Evolutionary conservation across 2,797 vertebrate species (phyloP).

Genomic region (Schizothorax lantsangensis): DNA sequence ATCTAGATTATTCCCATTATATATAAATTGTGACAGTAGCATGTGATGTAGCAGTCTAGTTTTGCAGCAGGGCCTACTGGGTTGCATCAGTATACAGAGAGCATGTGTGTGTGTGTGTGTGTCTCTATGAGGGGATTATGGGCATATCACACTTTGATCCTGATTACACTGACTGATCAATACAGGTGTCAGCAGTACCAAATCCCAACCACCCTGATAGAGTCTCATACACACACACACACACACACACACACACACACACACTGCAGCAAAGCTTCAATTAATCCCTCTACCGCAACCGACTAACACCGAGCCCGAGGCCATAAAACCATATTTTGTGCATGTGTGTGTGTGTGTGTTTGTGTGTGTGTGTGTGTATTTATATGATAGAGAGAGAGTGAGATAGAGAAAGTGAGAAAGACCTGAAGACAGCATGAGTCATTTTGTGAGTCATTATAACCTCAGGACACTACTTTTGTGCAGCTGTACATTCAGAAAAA

Average conservation of each 20-base stretch:
- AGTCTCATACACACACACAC: constrained; percentile 6
- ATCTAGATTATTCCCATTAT: neutral
- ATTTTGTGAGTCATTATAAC: constrained; percentile 35
- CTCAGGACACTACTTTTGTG: constrained; percentile 9
- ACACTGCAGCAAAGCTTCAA: constrained; percentile 38
- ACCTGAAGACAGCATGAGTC: constrained; percentile 33
- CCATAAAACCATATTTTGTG: constrained; percentile 32
- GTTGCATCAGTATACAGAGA: neutral
- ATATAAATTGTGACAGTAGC: neutral
- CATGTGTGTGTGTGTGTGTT: neutral
- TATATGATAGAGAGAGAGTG: neutral
- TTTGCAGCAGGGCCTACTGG: neutral
- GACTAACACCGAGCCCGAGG: constrained; percentile 31
- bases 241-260: neutral
- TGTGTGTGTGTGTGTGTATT: constrained; percentile 2
- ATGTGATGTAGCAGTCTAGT: neutral
- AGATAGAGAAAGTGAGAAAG: constrained; percentile 14
- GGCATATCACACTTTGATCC: constrained; percentile 50
- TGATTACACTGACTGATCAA: constrained; percentile 55
- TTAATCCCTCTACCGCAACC: constrained; percentile 44
- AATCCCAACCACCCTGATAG: constrained; percentile 45
- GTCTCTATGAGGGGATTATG: constrained; percentile 41
- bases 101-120: constrained; percentile 17
- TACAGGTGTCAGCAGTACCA: constrained; percentile 50
- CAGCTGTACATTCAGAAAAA: neutral